A percentile compares a stretch with the other conserved stretches of the same genome.
These are phyloP conservation scores for Acropternis orthonyx DNA, from an alignment of 2,797 vertebrate genomes.

Conservation along the genomic window DNA sequence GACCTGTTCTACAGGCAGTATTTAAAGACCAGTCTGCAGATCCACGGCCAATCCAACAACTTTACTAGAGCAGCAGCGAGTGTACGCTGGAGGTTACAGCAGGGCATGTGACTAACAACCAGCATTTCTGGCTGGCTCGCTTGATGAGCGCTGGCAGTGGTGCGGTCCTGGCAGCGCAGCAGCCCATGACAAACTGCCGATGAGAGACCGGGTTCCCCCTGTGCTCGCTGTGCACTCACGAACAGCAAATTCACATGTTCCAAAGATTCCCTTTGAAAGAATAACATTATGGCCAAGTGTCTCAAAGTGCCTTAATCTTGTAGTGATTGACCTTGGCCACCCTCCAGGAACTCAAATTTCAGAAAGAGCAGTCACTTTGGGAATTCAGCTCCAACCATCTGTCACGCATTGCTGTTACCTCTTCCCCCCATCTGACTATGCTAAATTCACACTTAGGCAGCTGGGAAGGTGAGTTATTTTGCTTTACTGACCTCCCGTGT, in stretches of 20 bases:
- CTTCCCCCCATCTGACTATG: background rate
- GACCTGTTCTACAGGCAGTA: fast-evolving
- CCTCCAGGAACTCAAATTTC: background rate
- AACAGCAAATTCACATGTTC: background rate
- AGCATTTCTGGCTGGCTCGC: background rate
- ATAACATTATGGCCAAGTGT: background rate
- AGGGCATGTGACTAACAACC: background rate
- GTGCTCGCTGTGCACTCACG: fast-evolving
- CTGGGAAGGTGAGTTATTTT: background rate
- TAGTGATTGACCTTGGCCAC: constrained; percentile 26
- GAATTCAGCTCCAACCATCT: background rate
- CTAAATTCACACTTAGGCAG: background rate
- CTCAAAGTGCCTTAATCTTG: background rate
- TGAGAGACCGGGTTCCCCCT: background rate
- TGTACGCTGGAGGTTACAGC: background rate
- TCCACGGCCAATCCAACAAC: fast-evolving
- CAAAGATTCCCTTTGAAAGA: background rate
- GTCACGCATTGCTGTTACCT: background rate
- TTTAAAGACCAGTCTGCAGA: background rate
- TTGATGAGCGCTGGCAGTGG: background rate
- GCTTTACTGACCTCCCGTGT: background rate
- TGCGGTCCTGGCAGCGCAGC: background rate
- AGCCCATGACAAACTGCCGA: background rate
- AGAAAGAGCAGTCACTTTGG: background rate
- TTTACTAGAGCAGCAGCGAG: background rate